Evolutionary conservation across 1,140 invertebrate genomes (phyloP), one percentile per base, ranked within the genome.

Genomic region (Tenebrio molitor): DNA sequence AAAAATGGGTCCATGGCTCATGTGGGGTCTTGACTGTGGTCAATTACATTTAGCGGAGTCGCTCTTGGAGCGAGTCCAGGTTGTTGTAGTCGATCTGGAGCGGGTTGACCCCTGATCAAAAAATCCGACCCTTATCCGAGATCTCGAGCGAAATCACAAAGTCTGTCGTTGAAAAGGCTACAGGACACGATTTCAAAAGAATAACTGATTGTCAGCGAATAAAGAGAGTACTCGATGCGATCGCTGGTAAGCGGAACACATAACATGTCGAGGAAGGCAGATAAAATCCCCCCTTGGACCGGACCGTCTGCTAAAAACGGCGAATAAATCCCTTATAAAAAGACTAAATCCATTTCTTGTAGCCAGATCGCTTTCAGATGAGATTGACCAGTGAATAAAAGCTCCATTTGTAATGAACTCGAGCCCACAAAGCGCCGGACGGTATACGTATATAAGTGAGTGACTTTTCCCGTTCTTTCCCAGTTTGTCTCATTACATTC

Each of bases 351-450:
- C 79, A 80, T 79, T 80, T 82, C 81, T 81, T 79, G 76, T 79
- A 79, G 76, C 77, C 68, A 76, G 79, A 81, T 81, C 77, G 79
- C 77, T 81, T 81, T 80, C 79, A 78, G 78, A 81, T 78, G 79
- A 82, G 81, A 82, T 81, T 82, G 81, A 82, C 81, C 81, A 76
- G 76, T 79, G 78, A 77, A 82, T 81, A 82, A 82, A 78, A 79
- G 79, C 67, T 77, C 78, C 80, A 82, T 81, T 82, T 82, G 81
- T 82, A 82, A 82, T 81, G 78, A 81, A 81, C 77, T 81, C 71
- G 65, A 77, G 76, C 77, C 78, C 69, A 77, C 77, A 77, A 71
- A 74, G 50, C 50, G 2, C 21, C 23, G 50, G 50, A 58, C 50
- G 50, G 19, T 58, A 58, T 50, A 50, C n/a, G 17, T 8, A 8